Conservation (phyloP, 2,888 invertebrate genomes). For the Campoplex capitator region DNA sequence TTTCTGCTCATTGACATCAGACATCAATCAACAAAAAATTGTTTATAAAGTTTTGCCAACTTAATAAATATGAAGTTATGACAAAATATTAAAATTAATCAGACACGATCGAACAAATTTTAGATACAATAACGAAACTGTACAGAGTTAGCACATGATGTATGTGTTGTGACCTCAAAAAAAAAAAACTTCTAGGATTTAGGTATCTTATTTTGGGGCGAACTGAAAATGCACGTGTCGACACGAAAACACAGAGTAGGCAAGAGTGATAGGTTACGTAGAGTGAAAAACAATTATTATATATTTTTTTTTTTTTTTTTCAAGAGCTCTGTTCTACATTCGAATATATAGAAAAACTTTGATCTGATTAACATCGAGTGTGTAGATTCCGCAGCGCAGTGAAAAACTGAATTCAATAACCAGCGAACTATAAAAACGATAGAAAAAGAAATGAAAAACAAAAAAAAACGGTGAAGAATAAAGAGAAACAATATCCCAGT, state of each 20-base stretch:
- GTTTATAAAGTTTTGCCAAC: too few species aligned
- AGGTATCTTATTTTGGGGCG: too few species aligned
- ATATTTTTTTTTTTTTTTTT: background rate
- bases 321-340: conserved; percentile 1
- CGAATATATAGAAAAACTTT: conserved; percentile 33
- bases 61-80: too few species aligned
- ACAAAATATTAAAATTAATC: too few species aligned
- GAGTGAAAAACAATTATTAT: background rate
- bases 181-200: too few species aligned
- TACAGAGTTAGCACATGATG: too few species aligned
- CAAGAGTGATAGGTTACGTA: background rate
- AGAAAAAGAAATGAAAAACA: background rate
- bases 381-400: background rate
- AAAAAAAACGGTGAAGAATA: background rate
- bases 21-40: too few species aligned
- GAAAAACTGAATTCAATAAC: conserved; percentile 11
- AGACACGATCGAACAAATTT: too few species aligned
- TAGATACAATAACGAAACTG: too few species aligned
- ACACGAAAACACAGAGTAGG: background rate
- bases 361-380: conserved; percentile 49
- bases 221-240: too few species aligned
- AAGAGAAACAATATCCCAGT: background rate
- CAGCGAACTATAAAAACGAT: background rate
- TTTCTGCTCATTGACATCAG: too few species aligned
- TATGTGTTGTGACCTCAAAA: too few species aligned